These are phyloP conservation scores for Aleiodes sp. DNA, from an alignment of 1,140 invertebrate genomes.

Conservation along the genomic window DNA sequence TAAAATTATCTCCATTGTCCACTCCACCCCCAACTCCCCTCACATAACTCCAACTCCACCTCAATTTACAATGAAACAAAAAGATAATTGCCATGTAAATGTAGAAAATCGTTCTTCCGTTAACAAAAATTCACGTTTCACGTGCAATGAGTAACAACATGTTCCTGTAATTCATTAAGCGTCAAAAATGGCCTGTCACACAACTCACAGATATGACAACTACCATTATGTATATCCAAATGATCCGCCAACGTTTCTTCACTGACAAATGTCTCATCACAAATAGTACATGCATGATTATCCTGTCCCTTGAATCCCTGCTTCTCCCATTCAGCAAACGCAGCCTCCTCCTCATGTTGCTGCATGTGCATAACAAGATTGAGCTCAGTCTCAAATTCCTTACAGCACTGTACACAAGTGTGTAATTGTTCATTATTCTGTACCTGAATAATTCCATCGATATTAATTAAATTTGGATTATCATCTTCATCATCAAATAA, in stretches of 20 bases:
- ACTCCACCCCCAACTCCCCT: too few relatives aligned
- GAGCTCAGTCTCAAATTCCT: slow-evolving; percentile 51
- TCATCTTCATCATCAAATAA: slow-evolving; percentile 59
- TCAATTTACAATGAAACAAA: background rate
- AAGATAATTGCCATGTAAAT: background rate
- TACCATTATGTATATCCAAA: slow-evolving; percentile 52
- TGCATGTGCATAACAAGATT: slow-evolving; percentile 58
- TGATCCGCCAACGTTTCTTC: slow-evolving; percentile 53
- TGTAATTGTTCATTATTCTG: slow-evolving; percentile 32
- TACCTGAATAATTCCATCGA: slow-evolving; percentile 22
- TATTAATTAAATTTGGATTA: slow-evolving; percentile 58
- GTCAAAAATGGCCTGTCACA: slow-evolving; percentile 57
- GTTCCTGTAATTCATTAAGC: slow-evolving; percentile 53
- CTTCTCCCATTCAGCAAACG: slow-evolving; percentile 57
- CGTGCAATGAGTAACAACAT: slow-evolving; percentile 54
- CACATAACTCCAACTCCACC: background rate
- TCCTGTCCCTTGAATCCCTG: slow-evolving; percentile 38
- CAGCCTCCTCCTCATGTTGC: slow-evolving; percentile 57
- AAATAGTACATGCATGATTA: slow-evolving; percentile 48
- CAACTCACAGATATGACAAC: slow-evolving; percentile 54
- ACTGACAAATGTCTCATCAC: slow-evolving; percentile 49
- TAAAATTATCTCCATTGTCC: too few relatives aligned
- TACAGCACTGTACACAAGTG: slow-evolving; percentile 51
- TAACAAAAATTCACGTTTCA: background rate
- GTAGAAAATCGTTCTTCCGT: background rate